Evolutionary conservation across 2,888 invertebrate genomes (phyloP), one percentile per base, ranked within the genome.

Genomic region (Cactoblastis cactorum): DNA sequence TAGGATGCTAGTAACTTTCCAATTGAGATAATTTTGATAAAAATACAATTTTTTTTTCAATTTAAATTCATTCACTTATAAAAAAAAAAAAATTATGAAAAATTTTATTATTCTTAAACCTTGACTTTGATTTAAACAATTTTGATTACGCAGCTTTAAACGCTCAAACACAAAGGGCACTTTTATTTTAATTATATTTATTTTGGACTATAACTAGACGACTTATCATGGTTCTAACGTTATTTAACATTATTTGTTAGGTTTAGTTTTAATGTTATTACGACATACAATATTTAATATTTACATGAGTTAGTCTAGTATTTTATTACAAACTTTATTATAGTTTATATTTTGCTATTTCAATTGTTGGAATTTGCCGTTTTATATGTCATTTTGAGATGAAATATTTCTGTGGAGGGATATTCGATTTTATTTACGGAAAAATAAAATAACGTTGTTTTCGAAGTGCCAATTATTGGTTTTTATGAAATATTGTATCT

Each of bases 261-360:
- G 62, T 55, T 69, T 73, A 77, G 64, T 61, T 57, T 70, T 71
- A 70, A 74, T 70, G 72, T 78, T 80, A 77, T 39, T 43, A 43
- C 70, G 71, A 77, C 77, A 74, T 73, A 71, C 64, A 65, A 77
- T 82, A 78, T 80, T 78, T 75, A 77, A 81, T 83, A 78, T 80
- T 78, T 81, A 79, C 74, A 77, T 72, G 71, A 72, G 75, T 79
- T 81, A 81, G 79, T 63, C n/a, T n/a, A n/a, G 64, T 82, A 78
- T 83, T 74, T 77, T 82, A 83, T 71, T 74, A 68, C 76, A 74
- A 75, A 79, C 74, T 74, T 75, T 77, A 80, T 75, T 58, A 71
- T 71, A 76, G 70, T 74, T 74, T 77, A 73, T 78, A 77, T 73
- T 77, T 80, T 79, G 72, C 72, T 80, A 78, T 79, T 74, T 69